These are phyloP conservation scores for Brachyhypopomus occidentalis DNA, from an alignment of 2,113 vertebrate genomes.

Conservation along the genomic window DNA sequence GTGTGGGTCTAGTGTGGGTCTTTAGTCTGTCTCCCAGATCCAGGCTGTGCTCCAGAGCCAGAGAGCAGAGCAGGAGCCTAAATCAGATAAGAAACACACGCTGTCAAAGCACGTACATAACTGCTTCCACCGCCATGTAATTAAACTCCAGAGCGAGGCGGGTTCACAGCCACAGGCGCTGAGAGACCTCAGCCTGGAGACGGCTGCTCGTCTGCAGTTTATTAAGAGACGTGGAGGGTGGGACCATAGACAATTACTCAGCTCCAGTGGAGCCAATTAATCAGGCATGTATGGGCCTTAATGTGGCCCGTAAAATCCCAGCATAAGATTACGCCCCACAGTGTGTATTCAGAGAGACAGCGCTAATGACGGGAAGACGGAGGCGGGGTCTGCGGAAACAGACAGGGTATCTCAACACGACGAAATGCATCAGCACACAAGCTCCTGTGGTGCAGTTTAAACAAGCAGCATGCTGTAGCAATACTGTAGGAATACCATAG, in stretches of 20 bases:
- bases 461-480: too few relatives aligned
- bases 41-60: conserved; percentile 4
- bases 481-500: too few relatives aligned
- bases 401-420: too few relatives aligned
- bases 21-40: neutral
- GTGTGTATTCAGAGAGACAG: too few relatives aligned
- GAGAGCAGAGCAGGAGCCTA: conserved; percentile 45
- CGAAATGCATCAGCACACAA: too few relatives aligned
- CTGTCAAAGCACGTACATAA: conserved; percentile 64
- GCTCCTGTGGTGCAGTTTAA: too few relatives aligned
- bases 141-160: conserved; percentile 60
- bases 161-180: conserved; percentile 31
- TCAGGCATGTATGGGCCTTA: conserved; percentile 57
- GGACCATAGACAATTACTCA: conserved; percentile 69
- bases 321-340: neutral
- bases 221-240: conserved; percentile 63
- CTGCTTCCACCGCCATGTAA: conserved; percentile 61
- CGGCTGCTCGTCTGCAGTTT: conserved; percentile 47
- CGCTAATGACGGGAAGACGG: too few relatives aligned
- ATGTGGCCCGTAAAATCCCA: conserved; percentile 63
- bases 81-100: conserved; percentile 57
- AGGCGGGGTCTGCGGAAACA: too few relatives aligned
- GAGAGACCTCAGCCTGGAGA: conserved; percentile 27
- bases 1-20: too few relatives aligned
- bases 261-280: conserved; percentile 78